Evolutionary conservation across 2,888 invertebrate genomes (phyloP), one percentile per base, ranked within the genome.

Genomic region (Eilema sororculum): DNA sequence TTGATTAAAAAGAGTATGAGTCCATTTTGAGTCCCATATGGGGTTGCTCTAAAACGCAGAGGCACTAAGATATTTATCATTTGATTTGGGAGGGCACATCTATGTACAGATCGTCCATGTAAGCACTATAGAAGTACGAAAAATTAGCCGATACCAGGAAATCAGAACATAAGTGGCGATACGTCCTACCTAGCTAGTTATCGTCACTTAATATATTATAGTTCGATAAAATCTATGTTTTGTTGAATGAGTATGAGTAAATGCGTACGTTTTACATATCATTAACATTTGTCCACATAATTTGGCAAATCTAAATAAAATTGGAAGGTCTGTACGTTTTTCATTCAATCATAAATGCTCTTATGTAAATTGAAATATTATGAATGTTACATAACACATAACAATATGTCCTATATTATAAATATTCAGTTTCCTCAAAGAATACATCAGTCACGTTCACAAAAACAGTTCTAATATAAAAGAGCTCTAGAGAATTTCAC

Each of bases 311-410:
- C 9, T n/a, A n/a, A 52, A n/a, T 52, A n/a, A 52, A 52, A 52
- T 9, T 52, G 9, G n/a, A 52, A 52, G n/a, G n/a, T 16, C 16
- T 41, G 3, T n/a, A n/a, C 20, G n/a, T 52, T 52, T 52, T n/a
- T 52, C 52, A 52, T 52, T 52, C 9, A 52, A 52, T n/a, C 52
- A 52, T 46, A 52, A 52, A 52, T 52, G n/a, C 52, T 52, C 52
- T 9, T n/a, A n/a, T 46, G 52, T n/a, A 52, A n/a, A n/a, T 52
- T 46, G 20, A 46, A 46, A n/a, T n/a, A n/a, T 46, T 41, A 52
- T 9, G 6, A n/a, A 52, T 52, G 9, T 52, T n/a, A 46, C 46
- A 46, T 46, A 46, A 37, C 1, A 37, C 10, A 46, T 20, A 46
- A 52, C 46, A 6, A 46, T 46, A 46, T 46, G 6, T 46, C 6